Conservation (phyloP, 2,888 invertebrate genomes). For the Cheilosia vernalis region DNA sequence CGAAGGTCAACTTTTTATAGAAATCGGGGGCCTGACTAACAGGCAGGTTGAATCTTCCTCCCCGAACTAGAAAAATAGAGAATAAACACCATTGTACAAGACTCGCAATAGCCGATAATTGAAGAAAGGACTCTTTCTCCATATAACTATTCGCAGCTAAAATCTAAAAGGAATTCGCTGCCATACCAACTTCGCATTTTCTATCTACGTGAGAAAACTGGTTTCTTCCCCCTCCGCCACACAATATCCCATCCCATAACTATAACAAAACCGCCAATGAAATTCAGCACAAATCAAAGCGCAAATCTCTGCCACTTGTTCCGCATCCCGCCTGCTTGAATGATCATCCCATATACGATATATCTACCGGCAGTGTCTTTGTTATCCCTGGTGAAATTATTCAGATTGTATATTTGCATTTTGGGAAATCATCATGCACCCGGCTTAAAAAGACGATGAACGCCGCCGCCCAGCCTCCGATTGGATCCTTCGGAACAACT, state of each 20-base stretch:
- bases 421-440: conserved; percentile 36
- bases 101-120: too few relatives aligned
- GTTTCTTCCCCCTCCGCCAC: too few relatives aligned
- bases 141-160: too few relatives aligned
- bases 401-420: conserved; percentile 61
- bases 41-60: too few relatives aligned
- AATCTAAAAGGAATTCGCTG: too few relatives aligned
- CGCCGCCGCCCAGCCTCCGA: background rate
- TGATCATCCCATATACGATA: conserved; percentile 16
- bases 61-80: too few relatives aligned
- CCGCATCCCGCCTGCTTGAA: conserved; percentile 19
- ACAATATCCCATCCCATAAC: background rate
- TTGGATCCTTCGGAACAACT: conserved; percentile 27
- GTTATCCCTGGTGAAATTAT: conserved; percentile 50
- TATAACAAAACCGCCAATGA: conserved; percentile 2
- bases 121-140: too few relatives aligned
- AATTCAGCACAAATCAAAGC: conserved; percentile 12
- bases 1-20: too few relatives aligned
- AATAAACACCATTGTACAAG: too few relatives aligned
- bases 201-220: too few relatives aligned
- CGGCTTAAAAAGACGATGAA: background rate
- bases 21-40: too few relatives aligned
- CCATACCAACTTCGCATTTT: too few relatives aligned
- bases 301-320: conserved; percentile 44
- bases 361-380: background rate